Percentiles rank a stretch among this genome's conserved stretches.
Conservation (phyloP, 1,140 invertebrate genomes). For the Sitophilus oryzae region DNA sequence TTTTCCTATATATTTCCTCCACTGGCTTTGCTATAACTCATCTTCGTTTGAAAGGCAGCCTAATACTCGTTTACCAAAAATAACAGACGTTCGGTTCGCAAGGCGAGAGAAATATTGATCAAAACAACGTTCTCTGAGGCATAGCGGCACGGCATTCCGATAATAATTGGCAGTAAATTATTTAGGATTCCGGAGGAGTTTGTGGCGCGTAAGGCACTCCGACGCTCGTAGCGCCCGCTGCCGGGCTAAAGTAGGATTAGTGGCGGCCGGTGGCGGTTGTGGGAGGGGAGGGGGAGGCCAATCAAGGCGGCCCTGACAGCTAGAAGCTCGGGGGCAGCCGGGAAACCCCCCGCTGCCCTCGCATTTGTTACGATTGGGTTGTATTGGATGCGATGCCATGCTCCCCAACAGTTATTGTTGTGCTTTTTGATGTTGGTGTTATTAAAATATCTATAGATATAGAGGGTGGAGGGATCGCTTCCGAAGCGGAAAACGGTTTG, state of each 20-base stretch:
- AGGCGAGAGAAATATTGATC: slow-evolving; percentile 27
- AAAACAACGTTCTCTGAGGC: slow-evolving; percentile 19
- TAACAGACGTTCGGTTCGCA: slow-evolving; percentile 3
- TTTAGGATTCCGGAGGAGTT: slow-evolving; percentile 34
- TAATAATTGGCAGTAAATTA: slow-evolving; percentile 40
- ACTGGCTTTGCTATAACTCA: no score
- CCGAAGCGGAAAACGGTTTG: no score
- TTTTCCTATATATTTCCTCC: no score
- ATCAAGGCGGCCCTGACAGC: slow-evolving; percentile 36
- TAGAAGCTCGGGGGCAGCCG: slow-evolving; percentile 8
- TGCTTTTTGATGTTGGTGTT: no score
- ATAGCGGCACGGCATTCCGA: slow-evolving; percentile 20
- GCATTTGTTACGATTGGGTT: no score
- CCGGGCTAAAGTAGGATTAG: slow-evolving; percentile 43
- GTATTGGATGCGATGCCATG: no score
- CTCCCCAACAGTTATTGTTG: no score
- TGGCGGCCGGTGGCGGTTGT: no score
- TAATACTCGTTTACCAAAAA: slow-evolving; percentile 1
- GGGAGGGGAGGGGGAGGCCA: slow-evolving; percentile 40
- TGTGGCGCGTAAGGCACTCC: slow-evolving; percentile 30
- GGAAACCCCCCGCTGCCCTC: no score
- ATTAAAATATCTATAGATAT: no score
- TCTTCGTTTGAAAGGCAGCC: slow-evolving; percentile 10
- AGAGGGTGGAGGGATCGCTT: no score
- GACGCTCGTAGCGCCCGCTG: slow-evolving; percentile 32